These are phyloP conservation scores for Homarus americanus DNA, from an alignment of 1,140 invertebrate genomes.

Conservation along the genomic window DNA sequence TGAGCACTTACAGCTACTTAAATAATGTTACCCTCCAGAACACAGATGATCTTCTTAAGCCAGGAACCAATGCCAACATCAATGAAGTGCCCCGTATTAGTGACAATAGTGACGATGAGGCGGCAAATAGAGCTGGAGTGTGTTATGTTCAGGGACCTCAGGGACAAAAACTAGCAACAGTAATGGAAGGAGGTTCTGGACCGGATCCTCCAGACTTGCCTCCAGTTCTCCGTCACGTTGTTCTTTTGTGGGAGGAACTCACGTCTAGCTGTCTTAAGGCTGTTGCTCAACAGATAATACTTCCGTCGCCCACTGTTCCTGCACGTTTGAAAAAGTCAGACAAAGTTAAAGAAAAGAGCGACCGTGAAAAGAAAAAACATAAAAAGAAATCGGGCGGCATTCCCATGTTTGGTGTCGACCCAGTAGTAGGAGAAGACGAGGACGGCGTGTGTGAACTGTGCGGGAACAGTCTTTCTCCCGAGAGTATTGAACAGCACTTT, in stretches of 20 bases:
- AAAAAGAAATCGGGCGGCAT: slow-evolving; percentile 75
- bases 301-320: slow-evolving; percentile 77
- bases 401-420: slow-evolving; percentile 54
- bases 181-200: slow-evolving; percentile 76
- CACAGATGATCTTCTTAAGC: slow-evolving; percentile 70
- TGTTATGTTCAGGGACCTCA: slow-evolving; percentile 50
- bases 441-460: slow-evolving; percentile 93
- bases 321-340: slow-evolving; percentile 79
- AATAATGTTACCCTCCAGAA: slow-evolving; percentile 74
- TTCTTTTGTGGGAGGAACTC: slow-evolving; percentile 93
- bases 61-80: slow-evolving; percentile 68
- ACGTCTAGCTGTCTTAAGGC: slow-evolving; percentile 84
- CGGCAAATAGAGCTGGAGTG: slow-evolving; percentile 29
- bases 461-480: slow-evolving; percentile 84
- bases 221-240: slow-evolving; percentile 87
- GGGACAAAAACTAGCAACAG: slow-evolving; percentile 67
- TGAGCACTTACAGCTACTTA: slow-evolving; percentile 77
- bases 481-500: slow-evolving; percentile 89
- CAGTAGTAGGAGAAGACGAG: slow-evolving; percentile 76
- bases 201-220: slow-evolving; percentile 83
- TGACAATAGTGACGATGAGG: slow-evolving; percentile 62
- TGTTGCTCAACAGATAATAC: slow-evolving; percentile 81
- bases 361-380: slow-evolving; percentile 76
- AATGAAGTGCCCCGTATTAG: slow-evolving; percentile 65
- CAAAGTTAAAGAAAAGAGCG: slow-evolving; percentile 79